Evolutionary conservation across 2,797 vertebrate species (phyloP).

Genomic region (Sciurus vulgaris): DNA sequence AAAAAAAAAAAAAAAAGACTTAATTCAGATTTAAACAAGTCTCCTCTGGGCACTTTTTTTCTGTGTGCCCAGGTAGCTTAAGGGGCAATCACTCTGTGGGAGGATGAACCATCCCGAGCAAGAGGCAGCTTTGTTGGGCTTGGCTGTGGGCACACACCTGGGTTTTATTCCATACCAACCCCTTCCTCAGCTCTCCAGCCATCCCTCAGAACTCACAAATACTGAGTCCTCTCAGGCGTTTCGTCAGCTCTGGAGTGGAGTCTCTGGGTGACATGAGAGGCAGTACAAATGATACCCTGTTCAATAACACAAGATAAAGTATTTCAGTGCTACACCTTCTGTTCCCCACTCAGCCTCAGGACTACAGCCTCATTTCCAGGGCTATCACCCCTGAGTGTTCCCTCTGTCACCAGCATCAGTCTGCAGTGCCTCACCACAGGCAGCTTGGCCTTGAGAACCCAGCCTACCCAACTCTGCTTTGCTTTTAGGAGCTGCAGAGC

Average conservation of each 20-base stretch:
- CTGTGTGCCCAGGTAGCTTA: background rate
- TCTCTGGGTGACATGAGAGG: background rate
- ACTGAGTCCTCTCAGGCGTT: background rate
- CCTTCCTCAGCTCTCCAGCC: background rate
- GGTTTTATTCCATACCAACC: background rate
- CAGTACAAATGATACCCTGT: background rate
- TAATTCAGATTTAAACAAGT: background rate
- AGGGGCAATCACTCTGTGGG: background rate
- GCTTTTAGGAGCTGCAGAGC: background rate
- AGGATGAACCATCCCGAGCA: background rate
- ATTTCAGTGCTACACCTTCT: background rate
- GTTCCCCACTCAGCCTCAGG: background rate
- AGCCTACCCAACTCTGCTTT: background rate
- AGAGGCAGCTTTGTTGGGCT: background rate
- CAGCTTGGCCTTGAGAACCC: background rate
- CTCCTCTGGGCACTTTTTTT: background rate
- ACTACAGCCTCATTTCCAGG: background rate
- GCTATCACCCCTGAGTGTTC: background rate
- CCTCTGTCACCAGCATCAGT: background rate
- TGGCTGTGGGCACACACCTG: background rate
- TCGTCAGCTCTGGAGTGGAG: background rate
- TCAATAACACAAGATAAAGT: background rate
- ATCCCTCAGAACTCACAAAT: background rate
- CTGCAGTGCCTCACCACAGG: background rate
- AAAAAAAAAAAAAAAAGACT: background rate